Percentiles rank a stretch among this genome's conserved stretches.
These are phyloP conservation scores for Ptychadena robeensis DNA, from an alignment of 2,797 vertebrate species.

Conservation along the genomic window DNA sequence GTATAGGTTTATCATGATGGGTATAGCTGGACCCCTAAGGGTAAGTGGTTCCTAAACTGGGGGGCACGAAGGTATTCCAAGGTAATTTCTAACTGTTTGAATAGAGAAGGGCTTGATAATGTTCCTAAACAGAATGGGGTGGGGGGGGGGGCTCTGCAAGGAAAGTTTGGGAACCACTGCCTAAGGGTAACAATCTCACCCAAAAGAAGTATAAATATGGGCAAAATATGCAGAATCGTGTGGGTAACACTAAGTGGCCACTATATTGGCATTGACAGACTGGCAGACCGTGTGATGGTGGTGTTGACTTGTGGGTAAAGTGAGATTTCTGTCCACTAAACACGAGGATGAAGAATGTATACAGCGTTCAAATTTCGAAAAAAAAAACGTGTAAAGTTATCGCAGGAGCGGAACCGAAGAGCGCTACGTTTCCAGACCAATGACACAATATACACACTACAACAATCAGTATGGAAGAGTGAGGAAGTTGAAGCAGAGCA, in stretches of 20 bases:
- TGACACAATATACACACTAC: conserved; percentile 55
- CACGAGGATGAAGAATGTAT: conserved; percentile 20
- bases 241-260: background rate
- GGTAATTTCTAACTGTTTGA: too few species aligned
- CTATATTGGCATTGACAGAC: background rate
- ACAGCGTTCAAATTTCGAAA: background rate
- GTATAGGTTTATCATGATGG: too few species aligned
- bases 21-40: too few species aligned
- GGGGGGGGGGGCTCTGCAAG: too few species aligned
- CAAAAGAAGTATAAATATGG: background rate
- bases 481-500: conserved; percentile 44
- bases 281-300: background rate
- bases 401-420: conserved; percentile 8
- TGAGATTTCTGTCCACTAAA: background rate
- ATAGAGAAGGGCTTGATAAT: too few species aligned
- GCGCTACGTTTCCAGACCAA: conserved; percentile 29
- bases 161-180: too few species aligned
- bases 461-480: conserved; percentile 52
- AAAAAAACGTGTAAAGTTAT: conserved; percentile 22
- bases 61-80: too few species aligned
- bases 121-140: too few species aligned
- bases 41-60: too few species aligned
- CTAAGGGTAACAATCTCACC: too few species aligned
- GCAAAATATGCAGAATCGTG: background rate
- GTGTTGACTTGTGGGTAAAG: background rate